Percentiles rank a stretch among this genome's conserved stretches.
Conservation (phyloP, 2,113 vertebrate genomes). For the Phainopepla nitens region DNA sequence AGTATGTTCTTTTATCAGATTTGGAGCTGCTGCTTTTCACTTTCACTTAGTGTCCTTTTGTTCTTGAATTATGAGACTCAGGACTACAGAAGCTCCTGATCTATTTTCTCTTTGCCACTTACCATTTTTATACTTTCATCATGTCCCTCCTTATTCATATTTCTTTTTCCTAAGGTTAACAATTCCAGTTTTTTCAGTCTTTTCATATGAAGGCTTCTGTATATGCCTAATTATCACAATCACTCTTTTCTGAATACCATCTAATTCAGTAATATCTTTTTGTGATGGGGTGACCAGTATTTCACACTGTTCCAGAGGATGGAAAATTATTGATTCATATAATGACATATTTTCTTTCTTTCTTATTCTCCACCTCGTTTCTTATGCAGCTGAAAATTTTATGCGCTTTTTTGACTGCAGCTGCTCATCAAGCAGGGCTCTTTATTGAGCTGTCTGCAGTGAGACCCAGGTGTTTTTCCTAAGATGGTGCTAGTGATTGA, state of each 20-base stretch:
- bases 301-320: not conserved
- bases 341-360: conserved; percentile 29
- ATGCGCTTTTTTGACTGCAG: not conserved
- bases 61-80: conserved; percentile 40
- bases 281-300: not conserved
- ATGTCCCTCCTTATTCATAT: conserved; percentile 7
- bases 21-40: conserved; percentile 31
- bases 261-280: conserved; percentile 39
- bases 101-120: conserved; percentile 40
- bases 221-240: conserved; percentile 33
- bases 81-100: conserved; percentile 38
- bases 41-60: conserved; percentile 53
- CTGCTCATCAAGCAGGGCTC: not conserved
- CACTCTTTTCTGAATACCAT: conserved; percentile 29
- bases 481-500: not conserved
- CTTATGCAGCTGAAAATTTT: not conserved
- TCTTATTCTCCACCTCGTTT: not conserved
- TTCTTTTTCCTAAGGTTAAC: conserved; percentile 1
- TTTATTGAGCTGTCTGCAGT: not conserved
- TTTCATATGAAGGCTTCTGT: conserved; percentile 12
- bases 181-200: not conserved
- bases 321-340: conserved; percentile 20
- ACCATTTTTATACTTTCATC: conserved; percentile 35
- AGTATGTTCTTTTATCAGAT: conserved; percentile 24
- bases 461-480: not conserved